phyloP scores from a whole-genome alignment of 2,888 invertebrate species.

The Onthophagus sagittarius region DNA sequence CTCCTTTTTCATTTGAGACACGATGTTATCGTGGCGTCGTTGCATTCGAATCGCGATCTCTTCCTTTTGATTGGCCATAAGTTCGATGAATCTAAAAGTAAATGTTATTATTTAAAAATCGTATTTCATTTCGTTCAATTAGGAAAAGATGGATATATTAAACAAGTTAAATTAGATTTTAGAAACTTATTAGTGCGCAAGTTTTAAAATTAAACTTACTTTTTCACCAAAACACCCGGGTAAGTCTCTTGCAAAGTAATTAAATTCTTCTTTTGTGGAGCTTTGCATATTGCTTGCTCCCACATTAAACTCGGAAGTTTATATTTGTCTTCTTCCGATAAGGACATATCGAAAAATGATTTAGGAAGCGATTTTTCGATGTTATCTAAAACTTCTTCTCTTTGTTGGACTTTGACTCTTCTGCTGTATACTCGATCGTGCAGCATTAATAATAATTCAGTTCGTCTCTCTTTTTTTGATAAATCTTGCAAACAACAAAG shows the following conservation, averaged over 20 bases:
- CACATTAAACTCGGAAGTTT: conserved; percentile 45
- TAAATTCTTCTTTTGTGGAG: conserved; percentile 40
- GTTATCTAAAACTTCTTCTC: conserved; percentile 44
- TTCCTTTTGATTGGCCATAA: conserved; percentile 43
- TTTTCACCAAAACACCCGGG: conserved; percentile 40
- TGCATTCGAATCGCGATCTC: conserved; percentile 44
- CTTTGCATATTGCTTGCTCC: conserved; percentile 45
- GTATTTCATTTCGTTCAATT: neutral
- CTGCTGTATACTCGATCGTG: conserved; percentile 39
- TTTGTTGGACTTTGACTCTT: conserved; percentile 36
- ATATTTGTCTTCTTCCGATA: conserved; percentile 37
- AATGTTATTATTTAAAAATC: neutral
- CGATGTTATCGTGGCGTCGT: conserved; percentile 43
- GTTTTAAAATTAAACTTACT: conserved; percentile 30
- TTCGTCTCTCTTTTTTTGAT: conserved; percentile 35
- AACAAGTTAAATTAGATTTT: conserved; percentile 5
- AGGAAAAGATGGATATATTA: neutral
- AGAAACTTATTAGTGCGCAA: neutral
- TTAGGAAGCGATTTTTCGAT: conserved; percentile 39
- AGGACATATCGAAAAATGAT: conserved; percentile 42
- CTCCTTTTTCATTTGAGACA: conserved; percentile 46
- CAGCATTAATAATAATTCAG: conserved; percentile 40
- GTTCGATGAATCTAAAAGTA: conserved; percentile 37
- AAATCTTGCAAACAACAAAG: conserved; percentile 37
- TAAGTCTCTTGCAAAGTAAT: conserved; percentile 38